Base-by-base conservation (phyloP, 2,888 invertebrate genomes). In the Neria commutata region DNA sequence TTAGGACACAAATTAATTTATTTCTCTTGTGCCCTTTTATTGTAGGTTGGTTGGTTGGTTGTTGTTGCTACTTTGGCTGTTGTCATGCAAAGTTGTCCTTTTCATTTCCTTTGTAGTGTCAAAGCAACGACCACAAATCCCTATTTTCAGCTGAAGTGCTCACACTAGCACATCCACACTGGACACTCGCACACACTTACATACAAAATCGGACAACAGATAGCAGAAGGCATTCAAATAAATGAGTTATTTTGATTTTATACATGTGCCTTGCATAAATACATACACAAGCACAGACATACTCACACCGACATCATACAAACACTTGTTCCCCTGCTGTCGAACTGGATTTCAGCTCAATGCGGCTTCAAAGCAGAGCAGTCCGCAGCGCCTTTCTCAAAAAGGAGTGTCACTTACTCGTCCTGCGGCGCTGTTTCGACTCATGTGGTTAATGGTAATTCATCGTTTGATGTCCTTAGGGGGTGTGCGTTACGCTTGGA, bases 181-280 rank as follows among this genome's bases (percentile, higher is more conserved):
- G 4, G n/a, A 42, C 42, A 21, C 42, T 5, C 42, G 37, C n/a
- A 37, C 11, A 29, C 11, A 29, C 29, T 29, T 6, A 11, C 29
- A 8, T 6, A 11, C 29, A 11, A 11, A 11, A 11, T 11, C 29
- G 29, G 6, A 29, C 29, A 29, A 8, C 11, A 8, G 29, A 8
- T 29, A 6, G 29, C 11, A 29, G 6, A 29, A 29, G 11, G 29
- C 11, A 21, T 21, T 21, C 19, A 42, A 42, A 42, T 42, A 42
- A 42, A 42, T 42, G 42, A 42, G 21, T 42, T 42, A 42, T 14
- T 42, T 42, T 42, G 42, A 42, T 42, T 42, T 42, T 17, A 4
- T 19, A 5, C 29, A 37, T 37, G 37, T 37, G 37, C 29, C 6
- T 29, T 8, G 29, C 29, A 8, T 6, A 29, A 29, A n/a, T n/a